Conservation (phyloP, 2,113 vertebrate species). For the Lutjanus erythropterus region DNA sequence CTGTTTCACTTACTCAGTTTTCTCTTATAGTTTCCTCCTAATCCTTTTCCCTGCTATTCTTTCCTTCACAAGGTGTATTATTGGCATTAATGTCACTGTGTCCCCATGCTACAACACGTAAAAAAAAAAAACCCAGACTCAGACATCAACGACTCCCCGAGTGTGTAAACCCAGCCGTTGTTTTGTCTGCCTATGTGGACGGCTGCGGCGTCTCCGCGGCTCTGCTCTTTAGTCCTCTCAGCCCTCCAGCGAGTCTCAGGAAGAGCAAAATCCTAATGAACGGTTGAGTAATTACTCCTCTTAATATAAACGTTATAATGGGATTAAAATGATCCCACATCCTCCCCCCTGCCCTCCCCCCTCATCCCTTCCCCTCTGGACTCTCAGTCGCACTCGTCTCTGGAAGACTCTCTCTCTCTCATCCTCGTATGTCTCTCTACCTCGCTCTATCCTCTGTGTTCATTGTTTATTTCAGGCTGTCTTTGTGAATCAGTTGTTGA, state of each 20-base stretch:
- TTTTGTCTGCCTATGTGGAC: slow-evolving; percentile 31
- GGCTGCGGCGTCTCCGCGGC: not conserved
- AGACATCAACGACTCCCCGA: not conserved
- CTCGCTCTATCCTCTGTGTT: slow-evolving; percentile 16
- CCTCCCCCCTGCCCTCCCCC: slow-evolving; percentile 7
- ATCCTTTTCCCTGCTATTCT: not conserved
- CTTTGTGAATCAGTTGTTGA: slow-evolving; percentile 38
- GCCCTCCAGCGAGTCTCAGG: slow-evolving; percentile 30
- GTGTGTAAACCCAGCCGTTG: slow-evolving; percentile 25
- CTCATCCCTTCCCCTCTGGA: not conserved
- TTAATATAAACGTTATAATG: slow-evolving; percentile 65
- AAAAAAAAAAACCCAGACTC: not conserved
- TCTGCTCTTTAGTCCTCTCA: slow-evolving; percentile 34
- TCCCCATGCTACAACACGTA: not conserved
- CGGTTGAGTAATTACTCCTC: slow-evolving; percentile 64
- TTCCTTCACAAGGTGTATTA: not conserved
- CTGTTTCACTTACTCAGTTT: too few species aligned
- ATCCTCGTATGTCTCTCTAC: not conserved
- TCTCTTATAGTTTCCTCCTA: not conserved
- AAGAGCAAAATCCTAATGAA: slow-evolving; percentile 41
- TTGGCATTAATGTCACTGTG: slow-evolving; percentile 16
- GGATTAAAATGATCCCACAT: slow-evolving; percentile 58
- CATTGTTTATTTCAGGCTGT: slow-evolving; percentile 36
- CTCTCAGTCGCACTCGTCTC: not conserved
- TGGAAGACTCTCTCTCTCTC: not conserved